A percentile compares a stretch with the other conserved stretches of the same genome.
Conservation (phyloP, 2,113 vertebrate genomes). For the Silurus asotus region DNA sequence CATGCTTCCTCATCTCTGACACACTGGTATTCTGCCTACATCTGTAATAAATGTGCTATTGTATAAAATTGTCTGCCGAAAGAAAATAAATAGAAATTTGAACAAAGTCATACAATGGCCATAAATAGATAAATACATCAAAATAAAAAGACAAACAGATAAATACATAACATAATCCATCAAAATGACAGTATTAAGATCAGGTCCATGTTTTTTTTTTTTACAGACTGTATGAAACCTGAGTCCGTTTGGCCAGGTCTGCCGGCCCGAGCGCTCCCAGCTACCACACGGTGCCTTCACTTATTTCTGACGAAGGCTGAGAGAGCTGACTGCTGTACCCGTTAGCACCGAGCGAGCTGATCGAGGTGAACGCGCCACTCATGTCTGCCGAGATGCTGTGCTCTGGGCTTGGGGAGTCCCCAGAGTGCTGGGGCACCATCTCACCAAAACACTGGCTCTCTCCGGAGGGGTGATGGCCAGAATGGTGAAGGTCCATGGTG, state of each 20-base stretch:
- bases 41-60: conserved; percentile 4
- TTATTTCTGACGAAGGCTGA: conserved; percentile 92
- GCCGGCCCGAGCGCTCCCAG: conserved; percentile 25
- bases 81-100: conserved; percentile 8
- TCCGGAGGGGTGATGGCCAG: conserved; percentile 85
- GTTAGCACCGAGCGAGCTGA: conserved; percentile 83
- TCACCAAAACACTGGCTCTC: conserved; percentile 92
- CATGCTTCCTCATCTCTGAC: background rate
- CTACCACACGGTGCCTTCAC: conserved; percentile 96
- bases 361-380: conserved; percentile 88
- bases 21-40: background rate
- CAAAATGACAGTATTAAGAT: conserved; percentile 34
- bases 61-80: conserved; percentile 8
- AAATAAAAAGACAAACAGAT: conserved; percentile 42
- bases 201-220: conserved; percentile 7
- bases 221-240: conserved; percentile 50
- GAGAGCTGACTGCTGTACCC: conserved; percentile 94
- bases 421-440: conserved; percentile 84
- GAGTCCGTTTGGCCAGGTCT: conserved; percentile 42
- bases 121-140: conserved; percentile 57
- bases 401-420: conserved; percentile 94
- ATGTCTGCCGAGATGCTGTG: conserved; percentile 93
- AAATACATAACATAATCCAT: conserved; percentile 47
- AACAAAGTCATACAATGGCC: conserved; percentile 45
- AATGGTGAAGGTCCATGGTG: conserved; percentile 85